Base-by-base conservation (phyloP, 1,140 invertebrate genomes). In the Brachystomella parvula region DNA sequence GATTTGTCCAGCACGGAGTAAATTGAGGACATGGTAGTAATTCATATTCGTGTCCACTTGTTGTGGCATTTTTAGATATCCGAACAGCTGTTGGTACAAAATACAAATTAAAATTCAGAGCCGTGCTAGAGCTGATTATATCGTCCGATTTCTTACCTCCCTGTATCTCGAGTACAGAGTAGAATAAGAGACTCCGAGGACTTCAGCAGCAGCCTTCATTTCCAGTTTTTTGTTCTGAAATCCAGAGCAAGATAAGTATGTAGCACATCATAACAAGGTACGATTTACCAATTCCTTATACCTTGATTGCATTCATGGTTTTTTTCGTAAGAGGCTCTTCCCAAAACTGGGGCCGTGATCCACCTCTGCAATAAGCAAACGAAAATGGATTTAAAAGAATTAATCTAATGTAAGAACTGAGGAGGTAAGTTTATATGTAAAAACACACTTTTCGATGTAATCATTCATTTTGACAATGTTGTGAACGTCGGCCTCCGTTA, bases 291-390 rank as follows among this genome's bases (percentile, higher is more conserved):
- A 53, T 53, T 53, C 24, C 49, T 17, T 24, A 17, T 53, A 53
- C 49, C 21, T 53, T 87, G 28, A 92, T 91, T 19, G 89, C 87
- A 76, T 92, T 89, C 87, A 94, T 89, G 44, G 93, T 85, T 59
- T 86, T 82, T 76, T 87, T 83, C 56, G 87, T 89, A 66, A 88
- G 88, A 1, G 86, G 84, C 76, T 92, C 90, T 75, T 93, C 90
- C 90, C 91, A 94, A 78, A 93, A 94, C 76, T 94, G 90, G 66
- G 90, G 90, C 44, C 90, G 79, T 33, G 90, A 78, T 1, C 90
- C 89, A 73, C 89, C 74, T 29, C 70, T 70, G 30, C 31, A 57
- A 68, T 47, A 63, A 60, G 6, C 44, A 33, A 61, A 60, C 44
- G 24, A 2, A 6, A 29, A 58, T 1, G 19, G n/a, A 47, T 24